Evolutionary conservation across 2,797 vertebrate genomes (phyloP).

Genomic region (Semaprochilodus insignis): DNA sequence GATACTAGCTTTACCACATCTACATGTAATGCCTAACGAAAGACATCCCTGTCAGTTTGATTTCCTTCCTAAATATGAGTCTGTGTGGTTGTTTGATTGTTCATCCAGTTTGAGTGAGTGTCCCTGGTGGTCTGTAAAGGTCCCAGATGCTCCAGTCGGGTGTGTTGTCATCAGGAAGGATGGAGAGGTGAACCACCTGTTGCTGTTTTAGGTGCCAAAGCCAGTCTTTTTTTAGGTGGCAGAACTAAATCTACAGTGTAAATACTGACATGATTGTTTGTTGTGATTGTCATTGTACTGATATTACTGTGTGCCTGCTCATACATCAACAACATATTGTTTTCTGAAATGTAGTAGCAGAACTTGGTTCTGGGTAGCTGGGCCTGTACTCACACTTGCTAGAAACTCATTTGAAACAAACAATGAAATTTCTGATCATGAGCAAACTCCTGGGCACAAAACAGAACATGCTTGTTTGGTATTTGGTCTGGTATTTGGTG

Average conservation of each 20-base stretch:
- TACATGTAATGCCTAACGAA: not conserved
- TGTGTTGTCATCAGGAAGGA: not conserved
- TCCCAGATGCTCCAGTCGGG: not conserved
- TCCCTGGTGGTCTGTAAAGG: not conserved
- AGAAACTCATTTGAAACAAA: not conserved
- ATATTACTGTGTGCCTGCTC: too few relatives aligned
- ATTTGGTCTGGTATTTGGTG: too few relatives aligned
- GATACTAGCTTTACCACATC: not conserved
- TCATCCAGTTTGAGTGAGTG: not conserved
- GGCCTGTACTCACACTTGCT: not conserved
- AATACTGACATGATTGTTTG: too few relatives aligned
- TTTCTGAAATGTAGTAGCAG: too few relatives aligned
- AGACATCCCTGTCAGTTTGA: too few relatives aligned
- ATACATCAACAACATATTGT: too few relatives aligned
- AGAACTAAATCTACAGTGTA: too few relatives aligned
- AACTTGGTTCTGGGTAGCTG: not conserved
- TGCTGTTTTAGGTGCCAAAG: not conserved
- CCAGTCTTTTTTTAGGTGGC: not conserved
- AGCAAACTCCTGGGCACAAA: not conserved
- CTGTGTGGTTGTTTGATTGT: not conserved
- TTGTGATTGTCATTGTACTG: too few relatives aligned
- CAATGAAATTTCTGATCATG: not conserved
- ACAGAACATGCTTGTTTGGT: too few relatives aligned
- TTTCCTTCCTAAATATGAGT: too few relatives aligned
- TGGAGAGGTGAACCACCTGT: not conserved